Base-by-base conservation (phyloP, 1,140 invertebrate genomes). In the Carcinoscorpius rotundicauda region DNA sequence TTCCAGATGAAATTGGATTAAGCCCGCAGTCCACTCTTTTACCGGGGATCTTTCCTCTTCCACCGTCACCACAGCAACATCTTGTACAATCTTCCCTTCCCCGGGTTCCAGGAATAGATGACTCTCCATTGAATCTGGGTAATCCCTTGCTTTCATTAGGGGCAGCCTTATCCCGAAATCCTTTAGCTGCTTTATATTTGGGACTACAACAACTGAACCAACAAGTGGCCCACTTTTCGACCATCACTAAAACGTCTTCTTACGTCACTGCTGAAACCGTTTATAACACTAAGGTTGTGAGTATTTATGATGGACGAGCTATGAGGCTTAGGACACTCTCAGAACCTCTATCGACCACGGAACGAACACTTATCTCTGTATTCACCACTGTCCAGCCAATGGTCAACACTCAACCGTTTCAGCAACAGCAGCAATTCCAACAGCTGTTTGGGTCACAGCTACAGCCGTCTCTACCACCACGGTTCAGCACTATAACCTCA, bases 1-100 rank as follows among this genome's bases (percentile, higher is more conserved):
- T 66, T 50, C 55, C 71, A 4, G 58, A 62, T 3, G 63, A 68
- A n/a, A 60, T 62, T 1, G 64, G 63, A 52, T 65, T 65, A 5
- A 63, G 65, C 3, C 11, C 61, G 9, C 61, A 65, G 51, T 66
- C 65, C 9, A 67, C 63, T 51, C 55, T 56, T 3, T 63, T 67
- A 29, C 57, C 48, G 4, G 69, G 68, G 62, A 66, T 66, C 49
- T 62, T 67, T 48, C 66, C 66, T n/a, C 60, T 72, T 5, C 53
- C 53, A 55, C 53, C 53, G 3, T 55, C 53, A 8, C 53, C 53
- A 6, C 53, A 55, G 3, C 53, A 55, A 55, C 53, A 55, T 8
- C 53, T 55, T 55, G 6, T 55, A 82, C 82, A 9, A 85, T 82
- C 66, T 90, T 87, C 0, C 78, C 86, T 8, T 83, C 83, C 51